Conservation (phyloP, 2,113 vertebrate genomes). For the Tinamus guttatus region DNA sequence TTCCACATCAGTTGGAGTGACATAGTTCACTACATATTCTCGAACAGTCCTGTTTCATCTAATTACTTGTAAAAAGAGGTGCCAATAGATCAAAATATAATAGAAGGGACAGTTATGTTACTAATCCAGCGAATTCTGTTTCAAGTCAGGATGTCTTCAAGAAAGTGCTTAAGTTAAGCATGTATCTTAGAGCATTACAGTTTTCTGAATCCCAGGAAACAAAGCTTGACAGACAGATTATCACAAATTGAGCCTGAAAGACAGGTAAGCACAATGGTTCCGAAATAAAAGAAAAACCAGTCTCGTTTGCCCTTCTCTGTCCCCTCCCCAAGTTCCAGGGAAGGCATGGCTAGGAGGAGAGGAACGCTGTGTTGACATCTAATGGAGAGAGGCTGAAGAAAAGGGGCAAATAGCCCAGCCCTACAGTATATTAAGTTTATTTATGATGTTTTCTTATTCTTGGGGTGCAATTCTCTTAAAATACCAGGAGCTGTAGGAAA, state of each 20-base stretch:
- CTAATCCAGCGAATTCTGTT: neutral
- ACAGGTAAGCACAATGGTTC: neutral
- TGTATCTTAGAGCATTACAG: accelerated
- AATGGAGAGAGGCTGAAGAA: neutral
- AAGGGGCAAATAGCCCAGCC: neutral
- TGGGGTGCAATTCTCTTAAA: neutral
- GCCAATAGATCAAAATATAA: neutral
- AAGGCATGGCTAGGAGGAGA: neutral
- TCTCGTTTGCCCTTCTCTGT: neutral
- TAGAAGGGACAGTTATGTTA: neutral
- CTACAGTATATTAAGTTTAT: neutral
- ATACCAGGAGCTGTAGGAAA: neutral
- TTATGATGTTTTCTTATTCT: neutral
- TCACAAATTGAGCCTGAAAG: neutral
- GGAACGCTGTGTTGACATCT: neutral
- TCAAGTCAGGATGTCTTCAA: neutral
- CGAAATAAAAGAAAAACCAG: neutral
- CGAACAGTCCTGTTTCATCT: neutral
- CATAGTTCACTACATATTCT: neutral
- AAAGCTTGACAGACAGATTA: neutral
- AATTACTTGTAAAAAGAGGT: neutral
- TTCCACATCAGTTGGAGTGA: neutral
- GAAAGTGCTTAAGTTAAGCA: neutral
- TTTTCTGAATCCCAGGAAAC: neutral
- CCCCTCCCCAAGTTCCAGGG: neutral